Percentiles rank a stretch among this genome's conserved stretches.
Evolutionary conservation across 2,888 invertebrate species (phyloP).

Genomic region (Siphonodentalium dalli): DNA sequence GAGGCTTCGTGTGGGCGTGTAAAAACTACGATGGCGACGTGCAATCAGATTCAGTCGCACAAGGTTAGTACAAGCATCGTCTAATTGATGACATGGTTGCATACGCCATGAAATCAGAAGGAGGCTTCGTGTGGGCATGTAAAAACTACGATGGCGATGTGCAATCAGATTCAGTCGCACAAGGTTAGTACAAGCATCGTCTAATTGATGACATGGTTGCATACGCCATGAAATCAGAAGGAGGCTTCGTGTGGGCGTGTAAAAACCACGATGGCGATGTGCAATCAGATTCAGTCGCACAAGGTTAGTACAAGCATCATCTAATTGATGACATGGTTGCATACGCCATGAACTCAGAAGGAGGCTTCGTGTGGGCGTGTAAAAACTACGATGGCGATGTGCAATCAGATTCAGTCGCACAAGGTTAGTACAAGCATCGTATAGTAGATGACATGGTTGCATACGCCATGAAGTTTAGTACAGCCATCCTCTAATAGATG

Average conservation of each 20-base stretch:
- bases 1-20: slow-evolving; percentile 99
- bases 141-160: slow-evolving; percentile 99
- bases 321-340: too few species aligned
- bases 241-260: slow-evolving; percentile 99
- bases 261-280: slow-evolving; percentile 99
- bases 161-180: slow-evolving; percentile 97
- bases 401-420: too few species aligned
- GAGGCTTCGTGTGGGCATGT: slow-evolving; percentile 99
- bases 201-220: slow-evolving; percentile 99
- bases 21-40: slow-evolving; percentile 99
- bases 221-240: slow-evolving; percentile 95
- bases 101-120: slow-evolving; percentile 95
- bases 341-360: too few species aligned
- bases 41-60: slow-evolving; percentile 96
- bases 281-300: slow-evolving; percentile 97
- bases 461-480: too few species aligned
- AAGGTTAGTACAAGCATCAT: too few species aligned
- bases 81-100: slow-evolving; percentile 99
- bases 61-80: slow-evolving; percentile 99
- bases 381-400: too few species aligned
- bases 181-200: slow-evolving; percentile 90
- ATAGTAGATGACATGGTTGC: too few species aligned
- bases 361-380: too few species aligned
- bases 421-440: too few species aligned
- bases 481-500: too few species aligned